phyloP scores from a whole-genome alignment of 2,797 vertebrate species.

The Phyllotis vaccarum region DNA sequence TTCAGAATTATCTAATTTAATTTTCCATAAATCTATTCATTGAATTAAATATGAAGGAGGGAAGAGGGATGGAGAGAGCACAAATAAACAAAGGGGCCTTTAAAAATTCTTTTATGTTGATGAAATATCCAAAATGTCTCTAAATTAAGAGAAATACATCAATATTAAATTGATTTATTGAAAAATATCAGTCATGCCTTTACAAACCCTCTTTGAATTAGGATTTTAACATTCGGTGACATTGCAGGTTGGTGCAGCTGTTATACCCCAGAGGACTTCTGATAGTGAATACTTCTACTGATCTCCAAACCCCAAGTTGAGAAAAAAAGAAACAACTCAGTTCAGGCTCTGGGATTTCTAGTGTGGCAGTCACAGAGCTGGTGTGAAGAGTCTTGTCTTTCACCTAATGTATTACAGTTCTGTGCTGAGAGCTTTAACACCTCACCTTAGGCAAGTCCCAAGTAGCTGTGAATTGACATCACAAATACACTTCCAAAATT shows the following conservation, averaged over 20 bases:
- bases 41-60: background rate
- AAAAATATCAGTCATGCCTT: slow-evolving; percentile 64
- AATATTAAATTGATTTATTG: slow-evolving; percentile 74
- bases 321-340: slow-evolving; percentile 81
- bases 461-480: slow-evolving; percentile 85
- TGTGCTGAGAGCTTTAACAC: slow-evolving; percentile 85
- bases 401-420: slow-evolving; percentile 85
- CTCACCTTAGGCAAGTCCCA: slow-evolving; percentile 84
- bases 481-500: slow-evolving; percentile 87
- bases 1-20: background rate
- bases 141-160: background rate
- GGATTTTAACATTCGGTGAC: slow-evolving; percentile 65
- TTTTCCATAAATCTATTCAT: background rate
- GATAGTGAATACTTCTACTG: slow-evolving; percentile 84
- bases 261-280: slow-evolving; percentile 77
- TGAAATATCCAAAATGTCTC: background rate
- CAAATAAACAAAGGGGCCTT: background rate
- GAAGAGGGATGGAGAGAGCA: background rate
- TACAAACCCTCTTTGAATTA: slow-evolving; percentile 65
- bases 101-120: background rate
- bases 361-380: slow-evolving; percentile 78
- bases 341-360: slow-evolving; percentile 82
- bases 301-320: slow-evolving; percentile 77
- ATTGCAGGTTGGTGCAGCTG: slow-evolving; percentile 73
- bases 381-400: slow-evolving; percentile 87